phyloP scores from a whole-genome alignment of 2,888 invertebrate genomes.

The Hemaris fuciformis region DNA sequence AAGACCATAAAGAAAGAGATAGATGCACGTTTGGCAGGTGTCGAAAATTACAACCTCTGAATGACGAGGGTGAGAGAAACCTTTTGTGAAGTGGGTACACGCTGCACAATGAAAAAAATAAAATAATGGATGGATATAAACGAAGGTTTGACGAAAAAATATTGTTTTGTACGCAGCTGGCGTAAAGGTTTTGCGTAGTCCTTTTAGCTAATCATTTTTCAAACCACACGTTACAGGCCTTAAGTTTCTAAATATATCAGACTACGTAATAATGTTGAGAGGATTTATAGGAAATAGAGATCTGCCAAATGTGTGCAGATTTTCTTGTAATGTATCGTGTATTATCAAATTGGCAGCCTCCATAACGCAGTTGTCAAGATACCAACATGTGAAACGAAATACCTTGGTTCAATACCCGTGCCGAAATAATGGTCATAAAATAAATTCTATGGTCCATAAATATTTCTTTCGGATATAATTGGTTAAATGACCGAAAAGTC shows the following conservation, averaged over 20 bases:
- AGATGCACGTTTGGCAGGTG: conserved; percentile 17
- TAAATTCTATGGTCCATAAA: no score
- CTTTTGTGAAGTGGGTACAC: conserved; percentile 13
- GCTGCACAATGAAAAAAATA: conserved; percentile 13
- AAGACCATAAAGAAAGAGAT: conserved; percentile 4
- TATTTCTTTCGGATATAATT: no score
- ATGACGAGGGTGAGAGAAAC: conserved; percentile 17
- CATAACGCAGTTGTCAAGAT: no score
- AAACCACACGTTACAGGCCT: background rate
- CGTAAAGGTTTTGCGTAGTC: background rate
- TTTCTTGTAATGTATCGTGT: no score
- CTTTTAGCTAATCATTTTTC: background rate
- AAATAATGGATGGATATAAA: conserved; percentile 13
- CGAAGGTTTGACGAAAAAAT: background rate
- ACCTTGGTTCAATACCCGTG: no score
- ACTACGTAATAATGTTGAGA: no score
- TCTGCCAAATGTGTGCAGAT: no score
- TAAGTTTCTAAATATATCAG: background rate
- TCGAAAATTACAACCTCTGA: conserved; percentile 14
- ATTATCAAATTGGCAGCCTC: no score
- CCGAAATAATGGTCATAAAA: no score
- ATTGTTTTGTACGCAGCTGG: background rate
- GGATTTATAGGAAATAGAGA: no score
- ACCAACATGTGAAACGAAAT: no score
- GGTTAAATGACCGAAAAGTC: no score